Evolutionary conservation across 2,888 invertebrate species (phyloP), one percentile per base, ranked within the genome.

Genomic region (Melipona beecheii): DNA sequence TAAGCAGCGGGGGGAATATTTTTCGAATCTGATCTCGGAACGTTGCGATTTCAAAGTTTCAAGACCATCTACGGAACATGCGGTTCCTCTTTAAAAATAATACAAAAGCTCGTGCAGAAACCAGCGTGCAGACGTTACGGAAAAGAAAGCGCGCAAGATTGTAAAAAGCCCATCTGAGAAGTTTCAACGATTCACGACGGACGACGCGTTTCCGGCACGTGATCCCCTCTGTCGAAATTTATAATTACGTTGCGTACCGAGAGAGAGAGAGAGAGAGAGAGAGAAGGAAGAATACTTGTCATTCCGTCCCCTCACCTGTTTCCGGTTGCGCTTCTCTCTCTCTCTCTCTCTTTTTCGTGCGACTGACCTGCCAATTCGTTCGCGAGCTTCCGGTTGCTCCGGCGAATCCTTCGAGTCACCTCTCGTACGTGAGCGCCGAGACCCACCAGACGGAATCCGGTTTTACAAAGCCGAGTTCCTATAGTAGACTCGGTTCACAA

Each of bases 201-300:
- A 60, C 31, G 50, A 75, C 62, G 82, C 82, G 54, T 83, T 75
- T 84, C 83, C 62, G 54, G 76, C 62, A 72, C 60, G 76, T 71
- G 84, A 75, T 56, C 60, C 31, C 0, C 24, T 56, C 52, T 13
- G 66, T 62, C 36, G 73, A 75, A 65, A 73, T 81, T 72, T 73
- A 43, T 56, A 76, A 81, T 81, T 76, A 73, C 76, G 72, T 72
- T 43, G 66, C 76, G 75, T 58, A 69, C 82, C 83, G 24, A 17
- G 36, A 5, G 36, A 36, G 36, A 11, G 36, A 36, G 43, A 43
- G 9, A 43, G 9, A 43, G 9, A 36, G 36, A 36, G 36, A 36
- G 36, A 36, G 36, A 36, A 4, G 27, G 50, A 66, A 66, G 36
- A 75, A 75, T 72, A 62, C 50, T 83, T 72, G 49, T 65, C 64